phyloP scores from a whole-genome alignment of 2,888 invertebrate genomes.

The Volucella bombylans region DNA sequence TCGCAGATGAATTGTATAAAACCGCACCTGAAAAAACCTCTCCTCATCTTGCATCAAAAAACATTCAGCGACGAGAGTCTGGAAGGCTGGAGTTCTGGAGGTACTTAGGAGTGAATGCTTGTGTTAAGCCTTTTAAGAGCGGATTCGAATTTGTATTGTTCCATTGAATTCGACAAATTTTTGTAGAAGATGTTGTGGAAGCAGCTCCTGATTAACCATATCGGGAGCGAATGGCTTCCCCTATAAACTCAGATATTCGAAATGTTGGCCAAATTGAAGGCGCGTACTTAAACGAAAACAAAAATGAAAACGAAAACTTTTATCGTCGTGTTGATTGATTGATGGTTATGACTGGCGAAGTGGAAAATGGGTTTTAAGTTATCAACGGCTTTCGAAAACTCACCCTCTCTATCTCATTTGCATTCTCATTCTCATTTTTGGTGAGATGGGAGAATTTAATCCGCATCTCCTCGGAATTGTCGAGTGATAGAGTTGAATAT shows the following conservation, averaged over 20 bases:
- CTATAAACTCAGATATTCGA: background rate
- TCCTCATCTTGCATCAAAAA: background rate
- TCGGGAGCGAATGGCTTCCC: slow-evolving; percentile 17
- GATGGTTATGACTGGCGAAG: slow-evolving; percentile 51
- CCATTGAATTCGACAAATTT: slow-evolving; percentile 34
- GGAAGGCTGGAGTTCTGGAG: background rate
- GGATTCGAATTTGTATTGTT: slow-evolving; percentile 11
- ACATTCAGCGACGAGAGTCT: background rate
- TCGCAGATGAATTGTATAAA: background rate
- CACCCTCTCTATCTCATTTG: background rate
- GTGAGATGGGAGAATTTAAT: slow-evolving; percentile 28
- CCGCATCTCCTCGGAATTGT: background rate
- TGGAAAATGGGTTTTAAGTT: slow-evolving; percentile 56
- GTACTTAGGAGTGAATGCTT: background rate
- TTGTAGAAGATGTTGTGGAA: background rate
- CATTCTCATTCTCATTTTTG: background rate
- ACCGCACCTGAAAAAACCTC: background rate
- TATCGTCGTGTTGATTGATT: slow-evolving; percentile 50
- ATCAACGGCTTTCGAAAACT: slow-evolving; percentile 30
- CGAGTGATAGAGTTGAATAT: slow-evolving; percentile 11
- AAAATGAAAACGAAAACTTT: slow-evolving; percentile 15
- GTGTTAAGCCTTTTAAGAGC: background rate
- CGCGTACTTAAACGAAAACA: background rate
- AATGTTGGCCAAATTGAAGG: background rate
- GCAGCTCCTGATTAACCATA: background rate